Percentiles rank a stretch among this genome's conserved stretches.
phyloP scores from a whole-genome alignment of 2,797 vertebrate species.

The Glossophaga mutica region DNA sequence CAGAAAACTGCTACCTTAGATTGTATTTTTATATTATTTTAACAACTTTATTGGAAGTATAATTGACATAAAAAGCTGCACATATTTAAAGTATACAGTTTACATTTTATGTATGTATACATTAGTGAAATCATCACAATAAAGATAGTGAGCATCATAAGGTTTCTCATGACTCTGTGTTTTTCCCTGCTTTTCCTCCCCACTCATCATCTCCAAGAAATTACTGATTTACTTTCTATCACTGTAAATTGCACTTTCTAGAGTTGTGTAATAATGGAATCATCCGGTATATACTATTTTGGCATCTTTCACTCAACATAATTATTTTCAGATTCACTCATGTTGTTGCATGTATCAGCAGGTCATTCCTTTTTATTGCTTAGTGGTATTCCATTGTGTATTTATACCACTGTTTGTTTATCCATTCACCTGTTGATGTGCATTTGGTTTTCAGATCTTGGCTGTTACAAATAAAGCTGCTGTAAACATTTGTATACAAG shows the following conservation, averaged over 20 bases:
- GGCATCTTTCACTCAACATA: not conserved
- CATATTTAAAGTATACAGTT: not conserved
- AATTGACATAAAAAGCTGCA: not conserved
- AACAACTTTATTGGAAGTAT: not conserved
- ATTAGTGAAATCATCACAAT: not conserved
- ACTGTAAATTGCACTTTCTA: not conserved
- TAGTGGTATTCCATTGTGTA: not conserved
- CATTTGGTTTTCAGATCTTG: slow-evolving; percentile 4
- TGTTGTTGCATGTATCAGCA: not conserved
- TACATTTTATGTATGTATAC: not conserved
- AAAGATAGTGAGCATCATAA: not conserved
- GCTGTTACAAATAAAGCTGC: slow-evolving; percentile 21
- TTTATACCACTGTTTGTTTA: not conserved
- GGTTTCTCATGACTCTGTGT: not conserved
- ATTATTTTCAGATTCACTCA: slow-evolving; percentile 5
- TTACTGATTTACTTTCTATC: not conserved
- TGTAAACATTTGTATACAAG: not conserved
- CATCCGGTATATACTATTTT: not conserved
- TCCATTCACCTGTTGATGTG: not conserved
- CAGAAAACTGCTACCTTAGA: not conserved
- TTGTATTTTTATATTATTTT: not conserved
- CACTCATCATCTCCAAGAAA: not conserved
- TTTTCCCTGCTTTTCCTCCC: not conserved
- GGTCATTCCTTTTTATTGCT: not conserved
- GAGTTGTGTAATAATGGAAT: not conserved